These are phyloP conservation scores for Hemiprocne comata DNA, from an alignment of 2,113 vertebrate genomes.

Conservation along the genomic window DNA sequence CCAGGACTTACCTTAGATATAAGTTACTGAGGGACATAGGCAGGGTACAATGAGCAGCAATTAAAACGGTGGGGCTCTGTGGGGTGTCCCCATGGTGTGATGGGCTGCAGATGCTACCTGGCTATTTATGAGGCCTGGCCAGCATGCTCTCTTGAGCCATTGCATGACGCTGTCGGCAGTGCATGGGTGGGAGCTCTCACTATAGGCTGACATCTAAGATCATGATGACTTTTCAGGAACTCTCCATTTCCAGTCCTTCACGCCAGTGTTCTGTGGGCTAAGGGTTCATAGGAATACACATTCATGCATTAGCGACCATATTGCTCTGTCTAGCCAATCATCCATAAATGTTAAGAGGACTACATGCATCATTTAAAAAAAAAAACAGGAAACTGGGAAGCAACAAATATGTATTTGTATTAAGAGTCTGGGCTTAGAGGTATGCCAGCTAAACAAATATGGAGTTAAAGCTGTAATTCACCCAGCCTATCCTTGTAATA, in stretches of 20 bases:
- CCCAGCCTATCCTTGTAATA: constrained; percentile 17
- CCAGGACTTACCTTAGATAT: not conserved
- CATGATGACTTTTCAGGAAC: not conserved
- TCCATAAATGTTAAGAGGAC: constrained; percentile 56
- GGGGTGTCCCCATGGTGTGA: not conserved
- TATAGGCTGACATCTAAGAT: constrained; percentile 21
- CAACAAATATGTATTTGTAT: constrained; percentile 47
- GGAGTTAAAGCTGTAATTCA: not conserved
- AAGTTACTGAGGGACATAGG: not conserved
- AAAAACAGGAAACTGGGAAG: not conserved
- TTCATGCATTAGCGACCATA: constrained; percentile 62
- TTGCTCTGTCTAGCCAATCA: constrained; percentile 49
- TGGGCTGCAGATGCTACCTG: not conserved
- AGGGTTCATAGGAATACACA: constrained; percentile 44
- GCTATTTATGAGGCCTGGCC: not conserved
- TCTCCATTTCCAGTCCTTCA: constrained; percentile 33
- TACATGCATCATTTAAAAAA: constrained; percentile 42
- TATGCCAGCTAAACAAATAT: not conserved
- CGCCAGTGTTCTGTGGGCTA: constrained; percentile 22
- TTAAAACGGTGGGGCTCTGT: not conserved
- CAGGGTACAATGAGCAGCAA: not conserved
- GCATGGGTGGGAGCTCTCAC: not conserved
- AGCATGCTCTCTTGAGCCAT: not conserved
- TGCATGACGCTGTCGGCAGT: not conserved
- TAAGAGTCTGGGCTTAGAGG: constrained; percentile 41